Base-by-base conservation (phyloP, 23 tunicate genomes). In the Phallusia fumigata region DNA sequence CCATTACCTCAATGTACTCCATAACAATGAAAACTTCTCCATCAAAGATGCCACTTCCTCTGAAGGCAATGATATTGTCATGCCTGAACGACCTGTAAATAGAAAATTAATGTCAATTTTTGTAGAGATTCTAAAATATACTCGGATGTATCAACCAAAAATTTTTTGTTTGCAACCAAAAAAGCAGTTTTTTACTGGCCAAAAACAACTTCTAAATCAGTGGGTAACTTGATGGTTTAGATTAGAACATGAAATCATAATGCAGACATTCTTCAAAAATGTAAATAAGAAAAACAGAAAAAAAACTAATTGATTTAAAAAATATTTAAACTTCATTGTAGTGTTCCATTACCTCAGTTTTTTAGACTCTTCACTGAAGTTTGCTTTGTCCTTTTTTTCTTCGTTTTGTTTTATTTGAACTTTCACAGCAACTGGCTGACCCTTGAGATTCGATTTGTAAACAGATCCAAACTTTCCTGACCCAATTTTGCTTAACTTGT, bases 41-140 rank as follows among this genome's bases (percentile, higher is more conserved):
- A 32, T 53, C n/a, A 49, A 34, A 84, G 13, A 64, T 52, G 12
- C 97, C 97, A 65, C 83, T 81, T 19, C 97, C 97, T 16, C 97
- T 78, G 36, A 52, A 87, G 26, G 82, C 88, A 34, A 92, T 80
- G 30, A 92, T 92, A 53, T 92, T 92, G 45, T 87, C 91, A 65
- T 92, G 97, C 31, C 88, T 53, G 11, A 92, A 52, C 19, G 65
- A 30, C 80, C 97, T 92, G 80, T 2, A 80, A 81, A 19, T 10
- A 64, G n/a, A 81, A 15, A 81, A 81, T 13, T 51, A 51, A n/a
- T n/a, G n/a, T n/a, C n/a, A n/a, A n/a, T n/a, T n/a, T n/a, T n/a
- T n/a, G n/a, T n/a, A n/a, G n/a, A n/a, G n/a, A n/a, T n/a, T n/a
- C n/a, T n/a, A n/a, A n/a, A n/a, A n/a, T n/a, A n/a, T n/a, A n/a